phyloP scores from a whole-genome alignment of 2,797 vertebrate species.

The Anomalospiza imberbis region DNA sequence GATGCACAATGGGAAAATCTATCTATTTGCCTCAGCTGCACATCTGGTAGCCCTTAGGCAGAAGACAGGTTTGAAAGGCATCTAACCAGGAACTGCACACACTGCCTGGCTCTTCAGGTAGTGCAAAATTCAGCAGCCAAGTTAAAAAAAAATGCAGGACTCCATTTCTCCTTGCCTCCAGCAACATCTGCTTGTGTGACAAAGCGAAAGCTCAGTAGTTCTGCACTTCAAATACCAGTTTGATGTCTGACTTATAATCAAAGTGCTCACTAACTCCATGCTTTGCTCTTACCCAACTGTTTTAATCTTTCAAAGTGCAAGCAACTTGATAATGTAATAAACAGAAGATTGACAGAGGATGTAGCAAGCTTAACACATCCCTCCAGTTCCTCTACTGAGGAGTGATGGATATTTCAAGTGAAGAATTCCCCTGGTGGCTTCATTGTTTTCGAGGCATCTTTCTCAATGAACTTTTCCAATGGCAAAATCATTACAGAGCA shows the following conservation, averaged over 20 bases:
- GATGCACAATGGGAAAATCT: neutral
- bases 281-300: slow-evolving; percentile 35
- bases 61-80: neutral
- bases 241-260: slow-evolving; percentile 53
- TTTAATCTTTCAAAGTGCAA: slow-evolving; percentile 58
- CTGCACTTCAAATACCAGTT: slow-evolving; percentile 48
- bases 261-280: neutral
- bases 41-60: slow-evolving; percentile 15
- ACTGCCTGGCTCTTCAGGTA: slow-evolving; percentile 8
- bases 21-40: neutral
- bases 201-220: slow-evolving; percentile 26
- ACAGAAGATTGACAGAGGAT: slow-evolving; percentile 30
- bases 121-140: neutral
- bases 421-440: neutral
- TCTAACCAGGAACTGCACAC: neutral
- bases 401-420: neutral
- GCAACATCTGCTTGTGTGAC: slow-evolving; percentile 30
- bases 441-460: neutral
- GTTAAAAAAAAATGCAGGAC: neutral
- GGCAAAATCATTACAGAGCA: slow-evolving; percentile 25
- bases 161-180: neutral
- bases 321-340: slow-evolving; percentile 46
- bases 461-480: slow-evolving; percentile 24
- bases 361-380: neutral
- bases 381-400: neutral